Evolutionary conservation across 2,113 vertebrate species (phyloP).

Genomic region (Tenrec ecaudatus): DNA sequence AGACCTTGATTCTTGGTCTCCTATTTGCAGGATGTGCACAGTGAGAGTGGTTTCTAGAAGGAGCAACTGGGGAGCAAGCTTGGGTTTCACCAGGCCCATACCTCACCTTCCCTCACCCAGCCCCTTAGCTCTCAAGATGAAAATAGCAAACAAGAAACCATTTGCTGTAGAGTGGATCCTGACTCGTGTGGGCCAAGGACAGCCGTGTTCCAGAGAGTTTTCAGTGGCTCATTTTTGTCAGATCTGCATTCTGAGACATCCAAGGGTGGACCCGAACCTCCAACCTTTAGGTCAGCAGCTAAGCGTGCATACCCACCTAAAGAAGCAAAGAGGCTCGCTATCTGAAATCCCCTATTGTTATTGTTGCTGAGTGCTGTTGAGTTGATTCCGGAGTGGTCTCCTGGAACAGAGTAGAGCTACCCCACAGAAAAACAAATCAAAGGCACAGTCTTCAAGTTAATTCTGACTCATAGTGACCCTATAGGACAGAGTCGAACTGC

Average conservation of each 20-base stretch:
- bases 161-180: neutral
- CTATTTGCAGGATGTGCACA: neutral
- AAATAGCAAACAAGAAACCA: too few relatives aligned
- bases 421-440: neutral
- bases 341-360: neutral
- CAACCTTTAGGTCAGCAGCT: neutral
- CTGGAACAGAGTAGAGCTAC: neutral
- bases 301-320: neutral
- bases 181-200: neutral
- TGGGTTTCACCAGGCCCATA: accelerated
- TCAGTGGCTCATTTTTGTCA: neutral
- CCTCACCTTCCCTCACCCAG: accelerated
- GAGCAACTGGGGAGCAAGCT: neutral
- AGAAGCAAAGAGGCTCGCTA: neutral
- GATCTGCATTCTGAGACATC: neutral
- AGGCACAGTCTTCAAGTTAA: too few relatives aligned
- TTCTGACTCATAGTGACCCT: too few relatives aligned
- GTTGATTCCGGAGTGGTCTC: neutral
- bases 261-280: neutral
- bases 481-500: too few relatives aligned
- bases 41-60: neutral
- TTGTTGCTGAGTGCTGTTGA: neutral
- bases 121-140: too few relatives aligned
- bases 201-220: neutral
- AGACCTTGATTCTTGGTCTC: neutral